These are phyloP conservation scores for Emydocephalus ijimae DNA, from an alignment of 2,113 vertebrate species.

Conservation along the genomic window DNA sequence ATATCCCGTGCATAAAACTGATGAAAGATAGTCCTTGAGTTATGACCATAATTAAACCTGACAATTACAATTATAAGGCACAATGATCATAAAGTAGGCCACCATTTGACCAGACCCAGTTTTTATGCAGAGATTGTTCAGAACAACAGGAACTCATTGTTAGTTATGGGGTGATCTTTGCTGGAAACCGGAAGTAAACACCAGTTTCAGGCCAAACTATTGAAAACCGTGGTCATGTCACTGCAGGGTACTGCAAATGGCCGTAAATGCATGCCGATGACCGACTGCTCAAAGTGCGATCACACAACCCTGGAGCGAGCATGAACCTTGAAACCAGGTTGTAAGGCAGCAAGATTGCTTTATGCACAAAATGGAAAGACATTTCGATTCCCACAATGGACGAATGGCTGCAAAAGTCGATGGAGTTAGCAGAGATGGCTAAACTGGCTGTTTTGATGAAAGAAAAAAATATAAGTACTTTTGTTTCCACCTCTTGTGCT, in stretches of 20 bases:
- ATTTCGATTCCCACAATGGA: too few relatives aligned
- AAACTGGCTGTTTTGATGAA: too few relatives aligned
- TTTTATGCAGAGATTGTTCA: neutral
- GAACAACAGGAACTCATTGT: neutral
- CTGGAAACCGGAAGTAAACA: neutral
- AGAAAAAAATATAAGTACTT: too few relatives aligned
- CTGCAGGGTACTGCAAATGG: neutral
- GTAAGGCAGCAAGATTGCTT: neutral
- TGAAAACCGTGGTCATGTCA: neutral
- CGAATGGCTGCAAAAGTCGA: too few relatives aligned
- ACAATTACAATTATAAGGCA: neutral
- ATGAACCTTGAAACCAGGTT: neutral
- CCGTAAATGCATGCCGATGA: neutral
- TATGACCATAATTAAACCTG: neutral
- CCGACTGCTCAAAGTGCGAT: neutral
- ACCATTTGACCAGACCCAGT: neutral
- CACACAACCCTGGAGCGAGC: neutral
- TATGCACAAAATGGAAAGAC: too few relatives aligned
- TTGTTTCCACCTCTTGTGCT: too few relatives aligned
- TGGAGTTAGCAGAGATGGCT: too few relatives aligned
- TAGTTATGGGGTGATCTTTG: neutral
- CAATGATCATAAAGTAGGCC: neutral
- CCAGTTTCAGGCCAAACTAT: neutral
- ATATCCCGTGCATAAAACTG: neutral
- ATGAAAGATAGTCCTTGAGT: neutral